Base-by-base conservation (phyloP, 35 echinoderm and acorn worm species). In the Apostichopus parvimensis region DNA sequence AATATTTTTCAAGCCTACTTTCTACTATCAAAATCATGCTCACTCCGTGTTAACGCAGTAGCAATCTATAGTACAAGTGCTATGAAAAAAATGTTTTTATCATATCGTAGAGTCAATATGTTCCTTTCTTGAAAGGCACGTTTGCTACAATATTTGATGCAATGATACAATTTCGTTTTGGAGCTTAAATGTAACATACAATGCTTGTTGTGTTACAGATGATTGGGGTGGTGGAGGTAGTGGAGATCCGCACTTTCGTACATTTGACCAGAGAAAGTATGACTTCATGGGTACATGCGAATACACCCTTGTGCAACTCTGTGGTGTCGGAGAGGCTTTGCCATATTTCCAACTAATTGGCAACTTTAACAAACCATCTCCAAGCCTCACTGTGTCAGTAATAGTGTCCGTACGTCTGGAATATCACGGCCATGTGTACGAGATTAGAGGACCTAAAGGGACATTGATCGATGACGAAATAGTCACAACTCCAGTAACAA, bases 261-360 rank as follows among this genome's bases (percentile, higher is more conserved):
- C 90, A 14, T 91, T 91, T 91, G 90, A 91, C 62, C 75, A 77
- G 9, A 4, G 26, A 3, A 55, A 13, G 18, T n/a, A 56, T 53
- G 56, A 91, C 45, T 91, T 80, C n/a, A 79, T 78, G 71, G 90
- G 90, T 15, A 20, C 54, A 13, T 91, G 90, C 65, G 75, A 79
- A 24, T 91, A 91, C 90, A 79, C 77, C 6, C 13, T 91, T 11
- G 90, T 91, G 73, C 17, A 77, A 77, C 17, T 77, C 14, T 77
- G 73, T 15, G 73, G 17, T 20, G 73, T 77, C 13, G 73, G 73
- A 77, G 34, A 45, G 34, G 73, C 34, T 45, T 45, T 45, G 1
- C 34, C 34, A 45, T 45, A 45, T 45, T 45, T 45, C 82, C 9
- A 15, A 45, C 9, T 86, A 12, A 86, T 15, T 86, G 82, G 82